Conservation (phyloP, 2,888 invertebrate species). For the Drosophila monieri region DNA sequence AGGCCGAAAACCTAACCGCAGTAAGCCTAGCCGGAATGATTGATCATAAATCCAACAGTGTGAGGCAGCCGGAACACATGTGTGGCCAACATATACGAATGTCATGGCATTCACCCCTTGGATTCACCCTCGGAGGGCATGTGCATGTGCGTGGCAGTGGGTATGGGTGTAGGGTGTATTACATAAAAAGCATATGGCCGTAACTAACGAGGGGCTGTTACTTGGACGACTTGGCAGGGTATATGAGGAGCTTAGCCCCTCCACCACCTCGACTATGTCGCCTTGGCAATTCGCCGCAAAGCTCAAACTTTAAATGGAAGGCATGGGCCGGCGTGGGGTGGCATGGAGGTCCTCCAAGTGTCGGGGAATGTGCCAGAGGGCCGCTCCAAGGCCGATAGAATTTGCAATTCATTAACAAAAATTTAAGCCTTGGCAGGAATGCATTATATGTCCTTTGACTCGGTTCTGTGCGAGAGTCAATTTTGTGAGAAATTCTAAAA, state of each 20-base stretch:
- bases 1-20: slow-evolving; percentile 57
- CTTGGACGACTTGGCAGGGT: slow-evolving; percentile 52
- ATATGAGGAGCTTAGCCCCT: slow-evolving; percentile 47
- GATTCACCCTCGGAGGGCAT: not conserved
- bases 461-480: not conserved
- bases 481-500: not conserved
- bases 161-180: slow-evolving; percentile 29
- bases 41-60: slow-evolving; percentile 68
- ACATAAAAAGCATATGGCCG: slow-evolving; percentile 76
- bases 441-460: slow-evolving; percentile 4
- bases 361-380: slow-evolving; percentile 5
- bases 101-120: slow-evolving; percentile 20
- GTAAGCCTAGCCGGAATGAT: slow-evolving; percentile 68
- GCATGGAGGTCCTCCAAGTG: not conserved
- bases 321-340: slow-evolving; percentile 13
- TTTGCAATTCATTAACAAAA: slow-evolving; percentile 42
- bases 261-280: slow-evolving; percentile 50
- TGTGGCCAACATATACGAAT: slow-evolving; percentile 41
- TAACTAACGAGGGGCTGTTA: slow-evolving; percentile 75
- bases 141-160: not conserved
- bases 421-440: slow-evolving; percentile 26
- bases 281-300: slow-evolving; percentile 64
- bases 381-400: slow-evolving; percentile 19
- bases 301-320: slow-evolving; percentile 43
- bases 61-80: slow-evolving; percentile 48